A percentile compares a stretch with the other conserved stretches of the same genome.
Conservation (phyloP, 2,113 vertebrate species). For the Calonectris borealis region DNA sequence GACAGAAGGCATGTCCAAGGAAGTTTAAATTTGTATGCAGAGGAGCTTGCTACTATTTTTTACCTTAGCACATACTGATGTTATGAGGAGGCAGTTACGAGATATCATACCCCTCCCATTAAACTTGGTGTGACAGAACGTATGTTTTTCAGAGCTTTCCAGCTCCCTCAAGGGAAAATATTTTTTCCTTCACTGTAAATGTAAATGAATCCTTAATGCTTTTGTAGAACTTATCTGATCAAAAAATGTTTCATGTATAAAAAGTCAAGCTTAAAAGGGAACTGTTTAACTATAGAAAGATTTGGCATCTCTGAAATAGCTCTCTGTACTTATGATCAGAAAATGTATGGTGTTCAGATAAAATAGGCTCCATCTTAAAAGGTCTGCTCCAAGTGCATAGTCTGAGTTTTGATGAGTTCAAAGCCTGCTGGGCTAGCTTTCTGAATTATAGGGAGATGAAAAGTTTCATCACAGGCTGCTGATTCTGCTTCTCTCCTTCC, state of each 20-base stretch:
- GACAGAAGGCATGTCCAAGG: background rate
- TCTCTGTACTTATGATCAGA: background rate
- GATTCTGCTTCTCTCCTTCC: background rate
- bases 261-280: constrained; percentile 7
- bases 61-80: background rate
- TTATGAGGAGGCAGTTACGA: background rate
- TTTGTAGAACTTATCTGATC: background rate
- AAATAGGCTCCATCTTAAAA: background rate
- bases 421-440: background rate
- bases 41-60: background rate
- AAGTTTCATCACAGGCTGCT: constrained; percentile 15
- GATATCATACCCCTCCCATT: background rate
- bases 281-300: background rate
- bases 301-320: background rate
- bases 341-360: background rate
- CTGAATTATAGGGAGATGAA: background rate
- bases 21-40: background rate
- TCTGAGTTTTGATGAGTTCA: background rate
- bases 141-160: background rate
- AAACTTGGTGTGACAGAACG: background rate
- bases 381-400: background rate
- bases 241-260: background rate
- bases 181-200: background rate
- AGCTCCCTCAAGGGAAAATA: background rate
- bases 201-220: background rate